phyloP scores from a whole-genome alignment of 2,113 vertebrate genomes.

The Engystomops pustulosus region DNA sequence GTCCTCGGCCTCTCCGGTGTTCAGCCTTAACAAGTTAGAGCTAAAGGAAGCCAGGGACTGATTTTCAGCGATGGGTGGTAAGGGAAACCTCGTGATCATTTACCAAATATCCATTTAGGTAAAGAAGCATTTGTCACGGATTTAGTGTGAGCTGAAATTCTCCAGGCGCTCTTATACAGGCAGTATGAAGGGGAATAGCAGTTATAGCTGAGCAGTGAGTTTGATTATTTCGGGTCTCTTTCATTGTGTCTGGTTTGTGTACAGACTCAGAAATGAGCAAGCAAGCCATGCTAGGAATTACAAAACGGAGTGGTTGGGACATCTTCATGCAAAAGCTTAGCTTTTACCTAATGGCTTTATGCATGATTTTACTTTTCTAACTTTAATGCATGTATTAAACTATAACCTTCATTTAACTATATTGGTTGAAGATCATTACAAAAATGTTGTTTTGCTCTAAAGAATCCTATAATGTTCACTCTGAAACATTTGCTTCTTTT shows the following conservation, averaged over 20 bases:
- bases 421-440: background rate
- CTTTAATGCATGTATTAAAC: background rate
- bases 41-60: slow-evolving; percentile 37
- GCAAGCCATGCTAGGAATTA: slow-evolving; percentile 20
- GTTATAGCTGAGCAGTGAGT: slow-evolving; percentile 35
- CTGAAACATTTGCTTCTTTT: no score
- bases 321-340: background rate
- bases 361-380: background rate
- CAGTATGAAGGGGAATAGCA: slow-evolving; percentile 48
- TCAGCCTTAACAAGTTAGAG: slow-evolving; percentile 51
- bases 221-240: slow-evolving; percentile 51
- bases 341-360: background rate
- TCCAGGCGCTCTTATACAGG: slow-evolving; percentile 46
- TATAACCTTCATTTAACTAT: no score
- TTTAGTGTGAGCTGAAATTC: slow-evolving; percentile 55
- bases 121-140: slow-evolving; percentile 59
- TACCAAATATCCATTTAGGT: slow-evolving; percentile 61
- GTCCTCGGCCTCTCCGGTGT: slow-evolving; percentile 43
- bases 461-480: no score
- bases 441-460: no score
- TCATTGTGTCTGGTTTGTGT: slow-evolving; percentile 57
- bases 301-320: background rate
- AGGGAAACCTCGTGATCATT: slow-evolving; percentile 59
- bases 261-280: slow-evolving; percentile 55
- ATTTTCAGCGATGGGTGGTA: slow-evolving; percentile 54